Conservation (phyloP, 2,113 vertebrate genomes). For the Tringa solitaria region DNA sequence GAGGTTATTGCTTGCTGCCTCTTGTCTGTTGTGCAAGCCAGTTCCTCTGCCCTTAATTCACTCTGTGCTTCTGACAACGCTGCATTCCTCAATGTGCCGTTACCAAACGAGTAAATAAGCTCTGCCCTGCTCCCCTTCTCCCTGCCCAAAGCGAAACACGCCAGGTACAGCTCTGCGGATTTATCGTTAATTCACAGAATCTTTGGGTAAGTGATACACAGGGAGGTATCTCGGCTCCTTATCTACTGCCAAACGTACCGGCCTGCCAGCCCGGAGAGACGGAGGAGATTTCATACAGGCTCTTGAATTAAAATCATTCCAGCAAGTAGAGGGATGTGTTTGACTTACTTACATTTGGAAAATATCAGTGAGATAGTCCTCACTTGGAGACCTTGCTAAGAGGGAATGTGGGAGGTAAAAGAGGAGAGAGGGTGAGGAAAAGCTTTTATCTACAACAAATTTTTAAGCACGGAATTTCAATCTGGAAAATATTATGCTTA, state of each 20-base stretch:
- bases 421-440: background rate
- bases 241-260: background rate
- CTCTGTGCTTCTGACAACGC: background rate
- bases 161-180: background rate
- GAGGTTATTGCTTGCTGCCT: background rate
- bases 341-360: background rate
- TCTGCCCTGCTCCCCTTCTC: background rate
- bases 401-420: background rate
- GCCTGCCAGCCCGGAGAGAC: background rate
- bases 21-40: conserved; percentile 22
- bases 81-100: background rate
- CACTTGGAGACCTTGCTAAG: background rate
- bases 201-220: background rate
- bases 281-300: background rate
- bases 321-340: background rate
- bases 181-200: background rate
- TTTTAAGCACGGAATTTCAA: background rate
- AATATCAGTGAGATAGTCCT: background rate
- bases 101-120: background rate
- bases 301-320: background rate
- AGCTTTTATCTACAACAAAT: background rate
- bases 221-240: background rate
- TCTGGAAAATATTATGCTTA: conserved; percentile 27
- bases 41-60: conserved; percentile 29
- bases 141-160: background rate